Evolutionary conservation across 2,888 invertebrate genomes (phyloP), one percentile per base, ranked within the genome.

Genomic region (Luperina nickerlii): DNA sequence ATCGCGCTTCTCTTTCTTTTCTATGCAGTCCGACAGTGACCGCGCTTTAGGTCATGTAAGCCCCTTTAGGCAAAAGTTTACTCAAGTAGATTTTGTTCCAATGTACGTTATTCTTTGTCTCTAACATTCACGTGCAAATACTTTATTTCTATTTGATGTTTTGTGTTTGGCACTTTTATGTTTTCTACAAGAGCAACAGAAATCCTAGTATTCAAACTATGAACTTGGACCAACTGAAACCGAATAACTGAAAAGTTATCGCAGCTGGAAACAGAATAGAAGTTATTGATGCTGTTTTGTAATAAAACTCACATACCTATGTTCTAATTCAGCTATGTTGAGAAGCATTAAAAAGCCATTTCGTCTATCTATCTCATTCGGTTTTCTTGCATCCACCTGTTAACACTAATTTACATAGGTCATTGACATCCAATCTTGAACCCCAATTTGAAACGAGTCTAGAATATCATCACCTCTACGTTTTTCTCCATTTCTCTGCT

Each of bases 401-500:
- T 84, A 82, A 77, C 74, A 84, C 74, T 83, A 77, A 88, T 89
- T 91, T 89, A 89, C 90, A 86, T 84, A 85, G 84, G 80, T 85
- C 89, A 68, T 60, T 80, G 84, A 87, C 86, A 80, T 76, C 74
- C 86, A 89, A 92, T 90, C 90, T 92, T 90, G 89, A 89, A 89
- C 76, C 65, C 73, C 70, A 82, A 86, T 76, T 80, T 79, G 45
- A 86, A 85, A 85, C 85, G 74, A 85, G 85, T 85, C 85, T 87
- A 78, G 83, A 89, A 79, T 80, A 85, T 74, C 76, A 85, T 74
- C 76, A 77, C 76, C 20, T 57, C 81, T 78, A 80, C 84, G 87
- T 90, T 92, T 92, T 91, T 90, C 85, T 67, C 32, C 71, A 90
- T 92, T 92, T 94, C 91, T 88, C 94, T 91, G 91, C 94, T 93